Evolutionary conservation across 2,797 vertebrate genomes (phyloP).

Genomic region (Austrolebias charrua): DNA sequence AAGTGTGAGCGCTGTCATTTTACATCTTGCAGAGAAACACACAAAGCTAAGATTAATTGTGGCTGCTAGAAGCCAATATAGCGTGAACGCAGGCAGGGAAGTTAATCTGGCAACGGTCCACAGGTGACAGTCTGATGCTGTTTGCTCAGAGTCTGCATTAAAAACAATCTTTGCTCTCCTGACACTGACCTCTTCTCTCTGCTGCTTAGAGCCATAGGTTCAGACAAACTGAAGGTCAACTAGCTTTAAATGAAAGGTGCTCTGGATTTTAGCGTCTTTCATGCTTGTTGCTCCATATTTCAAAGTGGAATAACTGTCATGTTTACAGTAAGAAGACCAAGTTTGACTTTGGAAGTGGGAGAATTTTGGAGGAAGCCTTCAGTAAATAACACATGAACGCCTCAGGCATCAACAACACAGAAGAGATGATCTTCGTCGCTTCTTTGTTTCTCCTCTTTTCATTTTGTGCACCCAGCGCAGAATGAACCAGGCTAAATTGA

Average conservation of each 20-base stretch:
- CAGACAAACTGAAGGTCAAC: conserved; percentile 48
- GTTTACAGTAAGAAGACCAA: conserved; percentile 20
- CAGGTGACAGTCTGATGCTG: conserved; percentile 32
- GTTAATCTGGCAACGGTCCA: conserved; percentile 22
- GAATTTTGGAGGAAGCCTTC: not conserved
- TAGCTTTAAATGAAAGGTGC: conserved; percentile 30
- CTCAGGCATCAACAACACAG: conserved; percentile 49
- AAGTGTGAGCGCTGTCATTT: conserved; percentile 61
- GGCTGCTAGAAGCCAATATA: conserved; percentile 36
- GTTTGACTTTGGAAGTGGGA: conserved; percentile 3
- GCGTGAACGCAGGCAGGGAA: conserved; percentile 11
- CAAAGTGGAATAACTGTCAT: conserved; percentile 15
- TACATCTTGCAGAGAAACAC: conserved; percentile 64
- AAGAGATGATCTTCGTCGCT: conserved; percentile 22
- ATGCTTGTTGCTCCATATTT: conserved; percentile 31
- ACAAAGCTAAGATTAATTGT: conserved; percentile 60
- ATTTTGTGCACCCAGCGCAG: conserved; percentile 44
- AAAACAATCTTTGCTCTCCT: conserved; percentile 26
- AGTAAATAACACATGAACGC: conserved; percentile 47
- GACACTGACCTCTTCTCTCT: conserved; percentile 10
- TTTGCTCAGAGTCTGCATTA: conserved; percentile 47
- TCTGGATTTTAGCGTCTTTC: conserved; percentile 37
- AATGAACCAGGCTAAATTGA: conserved; percentile 39
- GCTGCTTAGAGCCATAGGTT: not conserved
- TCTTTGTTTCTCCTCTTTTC: conserved; percentile 46